A percentile compares a stretch with the other conserved stretches of the same genome.
phyloP scores from a whole-genome alignment of 1,140 invertebrate genomes.

The Euglossa dilemma region DNA sequence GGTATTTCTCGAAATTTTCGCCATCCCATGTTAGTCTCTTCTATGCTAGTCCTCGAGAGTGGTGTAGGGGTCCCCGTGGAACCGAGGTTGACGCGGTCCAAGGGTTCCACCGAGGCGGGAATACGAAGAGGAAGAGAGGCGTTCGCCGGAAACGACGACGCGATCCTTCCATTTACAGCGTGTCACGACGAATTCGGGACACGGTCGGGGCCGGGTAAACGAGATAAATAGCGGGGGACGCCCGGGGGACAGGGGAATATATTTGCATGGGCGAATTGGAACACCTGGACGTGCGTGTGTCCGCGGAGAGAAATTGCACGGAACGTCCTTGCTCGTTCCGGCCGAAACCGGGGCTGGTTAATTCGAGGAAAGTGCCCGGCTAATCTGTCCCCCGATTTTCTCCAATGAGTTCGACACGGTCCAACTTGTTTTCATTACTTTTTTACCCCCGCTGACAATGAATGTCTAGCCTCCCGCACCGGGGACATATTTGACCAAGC shows the following conservation, averaged over 20 bases:
- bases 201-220: conserved; percentile 15
- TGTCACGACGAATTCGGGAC: conserved; percentile 47
- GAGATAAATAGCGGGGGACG: conserved; percentile 21
- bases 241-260: conserved; percentile 1
- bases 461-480: no score
- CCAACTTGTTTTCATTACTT: not conserved
- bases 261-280: conserved; percentile 35
- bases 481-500: no score
- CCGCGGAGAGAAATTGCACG: conserved; percentile 29
- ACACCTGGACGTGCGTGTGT: conserved; percentile 24
- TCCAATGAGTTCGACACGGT: not conserved
- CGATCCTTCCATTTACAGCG: conserved; percentile 44
- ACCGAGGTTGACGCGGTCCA: not conserved
- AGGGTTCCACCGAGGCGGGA: not conserved
- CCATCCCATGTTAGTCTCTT: no score
- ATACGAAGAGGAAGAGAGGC: conserved; percentile 25
- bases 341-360: not conserved
- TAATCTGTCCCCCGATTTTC: conserved; percentile 22
- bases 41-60: no score
- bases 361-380: conserved; percentile 23
- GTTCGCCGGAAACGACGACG: not conserved
- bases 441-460: not conserved
- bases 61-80: not conserved
- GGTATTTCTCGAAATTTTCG: no score
- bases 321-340: conserved; percentile 5